Evolutionary conservation across 2,113 vertebrate species (phyloP).

Genomic region (Sturnus vulgaris): DNA sequence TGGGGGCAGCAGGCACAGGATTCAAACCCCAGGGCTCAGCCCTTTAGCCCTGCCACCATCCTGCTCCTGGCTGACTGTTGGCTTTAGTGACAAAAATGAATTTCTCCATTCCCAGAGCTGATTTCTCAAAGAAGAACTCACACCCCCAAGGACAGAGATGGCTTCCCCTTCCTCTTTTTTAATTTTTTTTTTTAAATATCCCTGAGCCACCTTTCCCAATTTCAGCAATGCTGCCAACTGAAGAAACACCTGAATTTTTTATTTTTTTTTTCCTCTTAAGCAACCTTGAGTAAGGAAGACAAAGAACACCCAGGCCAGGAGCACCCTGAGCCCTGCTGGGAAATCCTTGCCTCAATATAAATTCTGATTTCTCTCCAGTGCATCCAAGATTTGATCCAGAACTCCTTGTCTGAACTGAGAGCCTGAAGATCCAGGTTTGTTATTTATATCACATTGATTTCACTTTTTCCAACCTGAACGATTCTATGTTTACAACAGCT

Average conservation of each 20-base stretch:
- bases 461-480: background rate
- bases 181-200: background rate
- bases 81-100: background rate
- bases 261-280: background rate
- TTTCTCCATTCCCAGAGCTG: background rate
- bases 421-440: background rate
- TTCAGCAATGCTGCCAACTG: background rate
- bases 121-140: background rate
- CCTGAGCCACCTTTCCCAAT: background rate
- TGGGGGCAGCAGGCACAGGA: background rate
- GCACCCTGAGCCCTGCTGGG: background rate
- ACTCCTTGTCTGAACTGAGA: background rate
- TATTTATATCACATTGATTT: background rate
- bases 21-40: background rate
- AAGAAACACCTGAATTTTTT: background rate
- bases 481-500: background rate
- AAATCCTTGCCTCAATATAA: background rate
- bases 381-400: background rate
- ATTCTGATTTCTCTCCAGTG: background rate
- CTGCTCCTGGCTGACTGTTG: background rate
- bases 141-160: background rate
- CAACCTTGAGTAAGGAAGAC: background rate
- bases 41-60: background rate
- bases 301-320: background rate
- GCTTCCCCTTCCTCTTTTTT: fast-evolving